A percentile compares a stretch with the other conserved stretches of the same genome.
These are phyloP conservation scores for Chrysogorgia sp. DNA, from an alignment of 92 coral and sea anemone genomes.

Conservation along the genomic window DNA sequence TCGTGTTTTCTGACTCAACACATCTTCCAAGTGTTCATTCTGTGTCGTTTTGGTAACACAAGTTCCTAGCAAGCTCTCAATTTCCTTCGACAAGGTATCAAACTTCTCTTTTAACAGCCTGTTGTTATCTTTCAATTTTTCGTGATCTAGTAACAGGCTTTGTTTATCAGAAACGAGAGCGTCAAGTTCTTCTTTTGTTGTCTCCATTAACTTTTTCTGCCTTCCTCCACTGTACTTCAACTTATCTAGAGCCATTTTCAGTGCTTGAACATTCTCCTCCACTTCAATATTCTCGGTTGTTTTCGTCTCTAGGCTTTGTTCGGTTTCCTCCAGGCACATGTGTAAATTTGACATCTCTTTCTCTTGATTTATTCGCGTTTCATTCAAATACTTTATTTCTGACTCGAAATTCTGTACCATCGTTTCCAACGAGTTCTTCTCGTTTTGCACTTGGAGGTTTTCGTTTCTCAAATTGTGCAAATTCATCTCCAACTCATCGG, in stretches of 20 bases:
- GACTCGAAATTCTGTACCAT: not conserved
- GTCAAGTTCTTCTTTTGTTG: constrained; percentile 23
- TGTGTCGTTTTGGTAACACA: constrained; percentile 19
- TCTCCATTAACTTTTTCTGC: constrained; percentile 1
- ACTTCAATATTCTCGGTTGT: not conserved
- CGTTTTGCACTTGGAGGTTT: not conserved
- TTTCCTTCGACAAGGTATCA: constrained; percentile 3
- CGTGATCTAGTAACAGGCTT: not conserved
- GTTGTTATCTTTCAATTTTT: constrained; percentile 1
- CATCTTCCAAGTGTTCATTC: constrained; percentile 1
- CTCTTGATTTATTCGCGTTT: not conserved
- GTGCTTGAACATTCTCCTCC: constrained; percentile 1
- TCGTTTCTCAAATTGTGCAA: constrained; percentile 2
- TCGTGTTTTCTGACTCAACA: constrained; percentile 6
- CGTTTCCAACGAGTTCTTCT: constrained; percentile 11
- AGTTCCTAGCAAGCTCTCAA: constrained; percentile 13
- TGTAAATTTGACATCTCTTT: not conserved
- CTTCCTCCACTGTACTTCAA: not conserved
- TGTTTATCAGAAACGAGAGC: constrained; percentile 13
- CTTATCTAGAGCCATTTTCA: constrained; percentile 8
- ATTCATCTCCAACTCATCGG: not conserved
- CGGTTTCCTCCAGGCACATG: not conserved
- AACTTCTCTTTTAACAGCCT: not conserved
- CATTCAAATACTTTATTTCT: not conserved
- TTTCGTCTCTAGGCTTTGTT: constrained; percentile 5